Evolutionary conservation across 2,113 vertebrate genomes (phyloP).

Genomic region (Procavia capensis): DNA sequence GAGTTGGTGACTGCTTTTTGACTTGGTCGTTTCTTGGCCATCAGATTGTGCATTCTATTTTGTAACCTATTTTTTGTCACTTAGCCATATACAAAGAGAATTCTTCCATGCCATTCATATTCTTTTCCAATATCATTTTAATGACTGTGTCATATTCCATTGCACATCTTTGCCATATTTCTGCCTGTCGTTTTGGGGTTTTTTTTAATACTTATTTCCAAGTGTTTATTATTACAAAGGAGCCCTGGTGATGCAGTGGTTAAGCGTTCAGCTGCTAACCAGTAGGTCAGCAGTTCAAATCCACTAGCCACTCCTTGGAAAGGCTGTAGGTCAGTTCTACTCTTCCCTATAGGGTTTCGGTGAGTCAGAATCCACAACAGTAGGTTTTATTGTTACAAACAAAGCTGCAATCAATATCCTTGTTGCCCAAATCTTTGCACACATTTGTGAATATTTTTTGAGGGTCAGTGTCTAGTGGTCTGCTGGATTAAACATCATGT

Average conservation of each 20-base stretch:
- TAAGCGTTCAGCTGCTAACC: too few relatives aligned
- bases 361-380: too few relatives aligned
- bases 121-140: not conserved
- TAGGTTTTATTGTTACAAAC: not conserved
- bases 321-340: too few relatives aligned
- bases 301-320: too few relatives aligned
- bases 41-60: not conserved
- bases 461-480: not conserved
- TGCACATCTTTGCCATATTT: not conserved
- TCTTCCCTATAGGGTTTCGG: too few relatives aligned
- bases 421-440: not conserved
- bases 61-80: not conserved
- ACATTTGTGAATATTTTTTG: not conserved
- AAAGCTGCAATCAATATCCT: not conserved
- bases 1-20: not conserved
- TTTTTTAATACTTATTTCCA: slow-evolving; percentile 14
- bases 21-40: not conserved
- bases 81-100: not conserved
- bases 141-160: not conserved
- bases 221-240: not conserved
- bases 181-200: not conserved
- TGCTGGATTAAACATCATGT: not conserved
- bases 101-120: not conserved
- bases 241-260: too few relatives aligned
- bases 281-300: too few relatives aligned